These are phyloP conservation scores for Drosophila paranaensis DNA, from an alignment of 2,888 invertebrate species.

Conservation along the genomic window DNA sequence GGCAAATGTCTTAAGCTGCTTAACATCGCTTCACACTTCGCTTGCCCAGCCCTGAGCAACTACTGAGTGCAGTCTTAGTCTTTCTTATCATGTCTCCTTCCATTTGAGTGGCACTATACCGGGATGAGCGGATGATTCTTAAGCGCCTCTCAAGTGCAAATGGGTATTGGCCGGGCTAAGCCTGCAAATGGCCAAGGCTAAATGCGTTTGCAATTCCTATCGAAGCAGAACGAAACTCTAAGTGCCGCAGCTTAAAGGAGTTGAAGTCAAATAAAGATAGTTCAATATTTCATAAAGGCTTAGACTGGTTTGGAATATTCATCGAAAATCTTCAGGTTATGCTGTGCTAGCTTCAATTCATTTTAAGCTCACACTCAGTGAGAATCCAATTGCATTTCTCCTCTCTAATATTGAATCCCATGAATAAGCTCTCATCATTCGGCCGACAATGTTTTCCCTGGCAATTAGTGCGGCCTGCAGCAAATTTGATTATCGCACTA, in stretches of 20 bases:
- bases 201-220: slow-evolving; percentile 11
- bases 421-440: background rate
- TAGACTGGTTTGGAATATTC: background rate
- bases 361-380: background rate
- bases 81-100: slow-evolving; percentile 43
- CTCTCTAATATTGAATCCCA: background rate
- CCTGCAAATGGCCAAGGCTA: slow-evolving; percentile 13
- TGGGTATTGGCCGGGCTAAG: slow-evolving; percentile 15
- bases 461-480: slow-evolving; percentile 45
- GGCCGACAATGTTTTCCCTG: slow-evolving; percentile 4
- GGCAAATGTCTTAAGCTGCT: slow-evolving; percentile 44
- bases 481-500: slow-evolving; percentile 43
- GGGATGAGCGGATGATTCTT: slow-evolving; percentile 23
- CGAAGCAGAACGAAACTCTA: background rate
- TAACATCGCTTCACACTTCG: slow-evolving; percentile 12
- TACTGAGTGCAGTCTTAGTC: slow-evolving; percentile 45
- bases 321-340: too few relatives aligned
- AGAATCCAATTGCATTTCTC: background rate
- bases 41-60: background rate
- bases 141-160: slow-evolving; percentile 20
- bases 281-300: background rate
- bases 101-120: slow-evolving; percentile 23
- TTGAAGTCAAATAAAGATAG: background rate
- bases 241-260: background rate
- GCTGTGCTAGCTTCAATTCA: background rate